A percentile compares a stretch with the other conserved stretches of the same genome.
Evolutionary conservation across 2,797 vertebrate genomes (phyloP).

Genomic region (Sebastolobus altivelis): DNA sequence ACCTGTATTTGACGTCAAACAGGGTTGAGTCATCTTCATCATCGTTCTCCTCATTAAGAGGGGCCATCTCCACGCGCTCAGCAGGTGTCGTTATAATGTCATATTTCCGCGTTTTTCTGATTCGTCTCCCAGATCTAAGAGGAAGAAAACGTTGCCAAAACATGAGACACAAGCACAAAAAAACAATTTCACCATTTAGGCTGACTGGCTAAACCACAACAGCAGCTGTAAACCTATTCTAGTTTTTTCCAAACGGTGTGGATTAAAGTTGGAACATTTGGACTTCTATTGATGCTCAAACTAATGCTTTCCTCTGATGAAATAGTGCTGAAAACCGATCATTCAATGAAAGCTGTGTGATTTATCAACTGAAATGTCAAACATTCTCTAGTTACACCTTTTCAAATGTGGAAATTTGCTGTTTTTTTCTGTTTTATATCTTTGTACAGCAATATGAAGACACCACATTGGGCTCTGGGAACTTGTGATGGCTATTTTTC

Average conservation of each 20-base stretch:
- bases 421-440: background rate
- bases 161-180: background rate
- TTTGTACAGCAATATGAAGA: background rate
- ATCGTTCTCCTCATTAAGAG: conserved; percentile 93
- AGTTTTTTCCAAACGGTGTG: background rate
- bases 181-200: background rate
- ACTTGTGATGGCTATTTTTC: background rate
- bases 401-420: background rate
- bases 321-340: background rate
- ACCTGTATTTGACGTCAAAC: conserved; percentile 98
- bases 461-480: background rate
- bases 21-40: conserved; percentile 96
- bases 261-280: background rate
- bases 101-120: conserved; percentile 95
- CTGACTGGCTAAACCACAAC: background rate
- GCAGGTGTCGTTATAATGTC: conserved; percentile 98
- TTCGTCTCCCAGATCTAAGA: conserved; percentile 89
- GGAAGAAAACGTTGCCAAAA: conserved; percentile 3
- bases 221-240: conserved; percentile 6
- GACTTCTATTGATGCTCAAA: background rate
- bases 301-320: background rate
- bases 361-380: background rate
- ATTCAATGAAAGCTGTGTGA: background rate
- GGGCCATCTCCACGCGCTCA: conserved; percentile 96
- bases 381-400: background rate